These are phyloP conservation scores for Leptoteleia sp. DNA, from an alignment of 1,140 invertebrate genomes.

Conservation along the genomic window DNA sequence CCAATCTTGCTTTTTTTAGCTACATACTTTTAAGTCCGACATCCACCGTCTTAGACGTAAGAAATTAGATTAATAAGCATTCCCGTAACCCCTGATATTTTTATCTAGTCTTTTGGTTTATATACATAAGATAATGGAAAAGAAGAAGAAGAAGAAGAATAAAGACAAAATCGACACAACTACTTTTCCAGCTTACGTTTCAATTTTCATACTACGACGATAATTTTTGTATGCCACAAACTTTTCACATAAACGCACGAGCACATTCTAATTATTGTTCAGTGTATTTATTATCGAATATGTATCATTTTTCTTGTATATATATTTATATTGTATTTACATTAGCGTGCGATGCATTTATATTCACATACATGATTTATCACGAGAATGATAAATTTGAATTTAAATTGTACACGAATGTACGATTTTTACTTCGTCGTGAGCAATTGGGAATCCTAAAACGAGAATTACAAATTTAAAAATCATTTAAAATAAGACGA, in stretches of 20 bases:
- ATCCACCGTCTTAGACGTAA: conserved; percentile 56
- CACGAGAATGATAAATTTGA: conserved; percentile 7
- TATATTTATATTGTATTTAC: conserved; percentile 27
- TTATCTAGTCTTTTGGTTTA: conserved; percentile 66
- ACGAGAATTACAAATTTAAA: conserved; percentile 11
- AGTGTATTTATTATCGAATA: conserved; percentile 45
- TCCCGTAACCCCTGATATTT: conserved; percentile 50
- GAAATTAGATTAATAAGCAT: conserved; percentile 52
- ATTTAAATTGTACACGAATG: conserved; percentile 16
- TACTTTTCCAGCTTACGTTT: conserved; percentile 7
- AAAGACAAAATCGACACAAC: background rate
- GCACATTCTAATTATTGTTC: conserved; percentile 41
- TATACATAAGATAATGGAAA: conserved; percentile 23
- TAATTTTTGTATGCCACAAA: conserved; percentile 40
- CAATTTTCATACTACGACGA: conserved; percentile 12
- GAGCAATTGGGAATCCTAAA: conserved; percentile 27
- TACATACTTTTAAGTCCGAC: conserved; percentile 52
- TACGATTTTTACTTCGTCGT: conserved; percentile 24
- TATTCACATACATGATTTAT: conserved; percentile 35
- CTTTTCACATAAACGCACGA: conserved; percentile 39
- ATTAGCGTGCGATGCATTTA: conserved; percentile 23
- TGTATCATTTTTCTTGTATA: conserved; percentile 47
- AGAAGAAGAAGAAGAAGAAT: conserved; percentile 2
- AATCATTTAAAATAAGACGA: conserved; percentile 13
- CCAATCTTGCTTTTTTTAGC: conserved; percentile 70